Evolutionary conservation across 2,113 vertebrate genomes (phyloP).

Genomic region (Balaenoptera acutorostrata): DNA sequence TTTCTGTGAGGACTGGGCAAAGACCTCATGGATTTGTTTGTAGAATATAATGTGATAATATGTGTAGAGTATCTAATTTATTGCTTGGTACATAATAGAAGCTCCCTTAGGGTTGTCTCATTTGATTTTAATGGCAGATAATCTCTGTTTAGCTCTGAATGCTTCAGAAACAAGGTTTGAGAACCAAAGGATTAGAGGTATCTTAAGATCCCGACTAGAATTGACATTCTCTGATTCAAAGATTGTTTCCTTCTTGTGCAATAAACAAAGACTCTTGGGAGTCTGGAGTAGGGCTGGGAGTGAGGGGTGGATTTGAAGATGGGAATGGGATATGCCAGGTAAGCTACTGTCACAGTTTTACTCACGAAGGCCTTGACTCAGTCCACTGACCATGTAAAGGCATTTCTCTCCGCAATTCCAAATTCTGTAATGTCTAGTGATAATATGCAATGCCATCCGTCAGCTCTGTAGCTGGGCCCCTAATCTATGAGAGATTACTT

Average conservation of each 20-base stretch:
- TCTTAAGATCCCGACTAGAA: not conserved
- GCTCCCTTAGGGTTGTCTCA: not conserved
- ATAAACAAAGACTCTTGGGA: not conserved
- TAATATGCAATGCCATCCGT: not conserved
- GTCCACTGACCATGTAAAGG: not conserved
- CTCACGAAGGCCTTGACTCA: not conserved
- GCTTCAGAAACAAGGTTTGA: not conserved
- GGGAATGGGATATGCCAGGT: not conserved
- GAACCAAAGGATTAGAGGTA: not conserved
- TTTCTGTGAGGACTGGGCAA: not conserved
- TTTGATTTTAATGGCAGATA: not conserved
- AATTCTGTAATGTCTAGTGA: not conserved
- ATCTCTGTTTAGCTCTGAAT: not conserved
- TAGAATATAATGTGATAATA: not conserved
- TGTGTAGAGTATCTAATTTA: not conserved
- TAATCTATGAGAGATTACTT: not conserved
- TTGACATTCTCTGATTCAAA: not conserved
- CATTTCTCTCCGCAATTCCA: not conserved
- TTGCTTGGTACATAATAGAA: not conserved
- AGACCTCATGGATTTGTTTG: not conserved
- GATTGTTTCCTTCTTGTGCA: not conserved
- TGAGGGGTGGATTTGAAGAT: not conserved
- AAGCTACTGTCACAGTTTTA: not conserved
- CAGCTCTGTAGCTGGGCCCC: not conserved
- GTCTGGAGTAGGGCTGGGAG: not conserved